Percentiles rank a stretch among this genome's conserved stretches.
Conservation (phyloP, 2,888 invertebrate genomes). For the Microctonus aethiopoides region DNA sequence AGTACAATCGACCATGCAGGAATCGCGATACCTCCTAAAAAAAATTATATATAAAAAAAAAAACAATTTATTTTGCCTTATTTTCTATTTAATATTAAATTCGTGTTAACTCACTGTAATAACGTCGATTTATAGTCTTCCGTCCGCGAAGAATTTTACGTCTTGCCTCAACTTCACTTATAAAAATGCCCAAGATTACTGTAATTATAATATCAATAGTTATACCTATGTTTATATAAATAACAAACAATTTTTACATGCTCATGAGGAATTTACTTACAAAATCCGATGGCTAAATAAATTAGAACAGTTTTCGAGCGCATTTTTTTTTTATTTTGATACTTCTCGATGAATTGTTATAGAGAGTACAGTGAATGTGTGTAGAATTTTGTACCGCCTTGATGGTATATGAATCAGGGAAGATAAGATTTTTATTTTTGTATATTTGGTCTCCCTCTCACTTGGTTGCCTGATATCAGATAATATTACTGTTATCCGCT, state of each 20-base stretch:
- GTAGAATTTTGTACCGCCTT: too few relatives aligned
- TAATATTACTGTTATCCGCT: conserved; percentile 51
- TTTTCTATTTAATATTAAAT: conserved; percentile 10
- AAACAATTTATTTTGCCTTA: conserved; percentile 2
- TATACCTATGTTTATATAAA: too few relatives aligned
- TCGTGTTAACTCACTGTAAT: conserved; percentile 76
- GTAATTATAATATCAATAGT: conserved; percentile 44
- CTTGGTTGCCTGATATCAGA: conserved; percentile 48
- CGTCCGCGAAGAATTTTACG: conserved; percentile 83
- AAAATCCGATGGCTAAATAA: conserved; percentile 55
- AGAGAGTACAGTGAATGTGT: neutral
- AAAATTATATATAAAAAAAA: conserved; percentile 7
- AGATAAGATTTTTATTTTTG: conserved; percentile 16
- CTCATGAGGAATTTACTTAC: conserved; percentile 54
- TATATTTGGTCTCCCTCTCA: neutral
- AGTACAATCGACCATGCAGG: conserved; percentile 84
- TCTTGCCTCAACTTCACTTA: conserved; percentile 80
- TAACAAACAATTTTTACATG: neutral
- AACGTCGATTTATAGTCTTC: conserved; percentile 80
- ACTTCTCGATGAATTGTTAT: neutral
- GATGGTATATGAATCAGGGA: conserved; percentile 7
- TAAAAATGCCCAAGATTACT: conserved; percentile 77
- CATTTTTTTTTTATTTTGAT: conserved; percentile 42
- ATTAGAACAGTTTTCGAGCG: conserved; percentile 50
- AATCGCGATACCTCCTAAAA: conserved; percentile 75